phyloP scores from a whole-genome alignment of 2,888 invertebrate genomes.

The Agriopis leucophaearia region DNA sequence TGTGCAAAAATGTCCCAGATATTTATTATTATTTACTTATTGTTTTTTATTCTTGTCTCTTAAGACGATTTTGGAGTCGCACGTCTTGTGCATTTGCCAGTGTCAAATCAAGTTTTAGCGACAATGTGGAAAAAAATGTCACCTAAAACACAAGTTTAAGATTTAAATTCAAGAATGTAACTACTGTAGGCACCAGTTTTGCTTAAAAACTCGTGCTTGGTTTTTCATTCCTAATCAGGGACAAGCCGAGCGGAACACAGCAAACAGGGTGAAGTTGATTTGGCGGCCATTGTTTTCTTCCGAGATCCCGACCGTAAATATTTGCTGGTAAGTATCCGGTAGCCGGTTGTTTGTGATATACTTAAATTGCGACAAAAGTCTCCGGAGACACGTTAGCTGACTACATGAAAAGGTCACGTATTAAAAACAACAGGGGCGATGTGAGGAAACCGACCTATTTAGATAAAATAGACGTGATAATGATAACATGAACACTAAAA shows the following conservation, averaged over 20 bases:
- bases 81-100: too few species aligned
- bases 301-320: conserved; percentile 37
- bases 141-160: too few species aligned
- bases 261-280: conserved; percentile 48
- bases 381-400: conserved; percentile 26
- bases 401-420: conserved; percentile 32
- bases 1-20: too few species aligned
- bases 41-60: too few species aligned
- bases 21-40: too few species aligned
- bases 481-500: conserved; percentile 9
- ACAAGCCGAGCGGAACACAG: conserved; percentile 39
- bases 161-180: too few species aligned
- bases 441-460: conserved; percentile 27
- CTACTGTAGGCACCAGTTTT: not conserved
- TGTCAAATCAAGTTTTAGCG: too few species aligned
- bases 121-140: too few species aligned
- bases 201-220: conserved; percentile 24
- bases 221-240: conserved; percentile 41
- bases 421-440: conserved; percentile 23
- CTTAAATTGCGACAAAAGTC: conserved; percentile 32
- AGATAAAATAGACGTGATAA: conserved; percentile 22
- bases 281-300: conserved; percentile 44
- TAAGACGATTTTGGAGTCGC: too few species aligned
- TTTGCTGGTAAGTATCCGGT: conserved; percentile 33
- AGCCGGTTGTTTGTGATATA: conserved; percentile 28